A percentile compares a stretch with the other conserved stretches of the same genome.
Conservation (phyloP, 2,113 vertebrate genomes). For the Mustela lutreola region DNA sequence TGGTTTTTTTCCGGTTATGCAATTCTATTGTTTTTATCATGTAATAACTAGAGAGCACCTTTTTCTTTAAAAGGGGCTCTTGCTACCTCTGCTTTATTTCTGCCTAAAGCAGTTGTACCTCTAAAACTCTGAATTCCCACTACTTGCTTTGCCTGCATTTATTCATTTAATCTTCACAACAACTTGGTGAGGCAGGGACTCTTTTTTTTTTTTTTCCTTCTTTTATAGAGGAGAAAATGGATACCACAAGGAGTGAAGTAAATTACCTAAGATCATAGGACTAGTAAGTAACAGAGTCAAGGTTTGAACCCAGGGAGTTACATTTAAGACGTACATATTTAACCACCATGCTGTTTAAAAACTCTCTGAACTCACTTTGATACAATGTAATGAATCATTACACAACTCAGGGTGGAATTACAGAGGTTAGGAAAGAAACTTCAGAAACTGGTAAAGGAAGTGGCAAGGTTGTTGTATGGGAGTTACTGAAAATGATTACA, state of each 20-base stretch:
- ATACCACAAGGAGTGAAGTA: background rate
- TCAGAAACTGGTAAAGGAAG: background rate
- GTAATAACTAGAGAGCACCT: background rate
- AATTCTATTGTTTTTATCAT: conserved; percentile 12
- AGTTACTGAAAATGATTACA: background rate
- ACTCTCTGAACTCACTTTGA: background rate
- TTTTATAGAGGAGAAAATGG: background rate
- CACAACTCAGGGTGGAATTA: background rate
- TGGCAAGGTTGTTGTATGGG: background rate
- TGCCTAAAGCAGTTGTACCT: background rate
- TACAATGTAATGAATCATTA: background rate
- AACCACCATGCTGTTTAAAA: background rate
- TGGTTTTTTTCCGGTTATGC: background rate
- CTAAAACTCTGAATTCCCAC: background rate
- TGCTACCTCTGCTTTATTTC: background rate
- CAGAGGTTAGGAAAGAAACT: background rate
- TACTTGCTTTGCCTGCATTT: background rate
- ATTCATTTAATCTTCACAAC: background rate
- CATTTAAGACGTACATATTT: background rate
- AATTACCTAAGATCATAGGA: background rate
- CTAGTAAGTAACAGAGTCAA: background rate
- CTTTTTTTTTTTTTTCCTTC: background rate
- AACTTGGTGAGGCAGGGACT: background rate
- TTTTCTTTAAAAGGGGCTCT: background rate
- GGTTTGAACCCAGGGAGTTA: background rate